Conservation (phyloP, 2,797 vertebrate species). For the Hoplostethus atlanticus region DNA sequence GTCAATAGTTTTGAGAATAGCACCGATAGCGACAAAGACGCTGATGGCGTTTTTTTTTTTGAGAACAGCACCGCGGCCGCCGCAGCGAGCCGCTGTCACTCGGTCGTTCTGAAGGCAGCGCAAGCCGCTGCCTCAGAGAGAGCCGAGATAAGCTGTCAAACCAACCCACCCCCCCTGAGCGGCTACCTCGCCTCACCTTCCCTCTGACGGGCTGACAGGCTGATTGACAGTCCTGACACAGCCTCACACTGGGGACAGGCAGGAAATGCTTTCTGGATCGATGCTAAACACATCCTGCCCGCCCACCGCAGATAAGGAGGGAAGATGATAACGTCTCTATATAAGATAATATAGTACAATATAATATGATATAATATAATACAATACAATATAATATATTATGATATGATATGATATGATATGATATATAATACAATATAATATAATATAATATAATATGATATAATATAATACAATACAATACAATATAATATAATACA, state of each 20-base stretch:
- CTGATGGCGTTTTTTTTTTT: no score
- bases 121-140: not conserved
- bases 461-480: no score
- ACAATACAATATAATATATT: no score
- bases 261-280: slow-evolving; percentile 20
- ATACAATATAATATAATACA: no score
- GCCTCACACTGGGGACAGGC: not conserved
- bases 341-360: not conserved
- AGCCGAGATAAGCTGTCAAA: slow-evolving; percentile 20
- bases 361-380: not conserved
- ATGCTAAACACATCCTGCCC: slow-evolving; percentile 13
- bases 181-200: slow-evolving; percentile 1
- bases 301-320: not conserved
- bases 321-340: not conserved
- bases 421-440: no score
- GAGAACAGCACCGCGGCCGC: no score
- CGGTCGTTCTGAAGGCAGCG: not conserved
- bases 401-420: no score
- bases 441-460: no score
- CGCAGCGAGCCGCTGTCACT: no score
- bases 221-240: slow-evolving; percentile 30
- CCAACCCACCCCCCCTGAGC: not conserved
- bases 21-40: no score
- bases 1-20: no score
- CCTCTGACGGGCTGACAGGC: not conserved